Evolutionary conservation across 92 coral and sea anemone species (phyloP).

Genomic region (Actinostola sp.): DNA sequence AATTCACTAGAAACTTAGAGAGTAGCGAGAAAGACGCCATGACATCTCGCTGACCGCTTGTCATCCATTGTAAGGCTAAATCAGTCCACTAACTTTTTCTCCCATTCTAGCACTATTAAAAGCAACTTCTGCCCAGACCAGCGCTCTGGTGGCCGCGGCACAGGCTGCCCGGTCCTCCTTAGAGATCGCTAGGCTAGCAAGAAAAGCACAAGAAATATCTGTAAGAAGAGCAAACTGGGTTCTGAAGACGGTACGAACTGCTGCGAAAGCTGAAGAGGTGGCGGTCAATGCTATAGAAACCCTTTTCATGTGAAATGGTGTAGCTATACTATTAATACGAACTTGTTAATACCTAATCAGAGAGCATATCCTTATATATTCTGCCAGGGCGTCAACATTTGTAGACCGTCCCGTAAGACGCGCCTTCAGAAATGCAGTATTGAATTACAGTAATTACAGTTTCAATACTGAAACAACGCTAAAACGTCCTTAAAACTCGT

Average conservation of each 20-base stretch:
- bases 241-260: constrained; percentile 74
- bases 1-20: too few species aligned
- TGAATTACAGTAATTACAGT: too few species aligned
- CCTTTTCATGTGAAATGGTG: constrained; percentile 64
- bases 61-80: background rate
- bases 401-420: too few species aligned
- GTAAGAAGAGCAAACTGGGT: constrained; percentile 87
- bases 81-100: background rate
- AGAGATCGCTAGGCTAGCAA: constrained; percentile 76
- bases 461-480: too few species aligned
- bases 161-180: constrained; percentile 88
- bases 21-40: too few species aligned
- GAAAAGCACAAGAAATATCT: constrained; percentile 83
- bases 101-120: constrained; percentile 60
- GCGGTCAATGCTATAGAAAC: constrained; percentile 89
- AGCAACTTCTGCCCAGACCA: constrained; percentile 94
- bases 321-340: too few species aligned
- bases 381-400: too few species aligned
- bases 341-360: too few species aligned
- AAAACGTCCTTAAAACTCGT: too few species aligned
- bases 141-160: constrained; percentile 91
- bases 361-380: too few species aligned
- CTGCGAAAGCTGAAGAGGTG: constrained; percentile 90
- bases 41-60: too few species aligned
- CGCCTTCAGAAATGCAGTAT: too few species aligned